A percentile compares a stretch with the other conserved stretches of the same genome.
These are phyloP conservation scores for Cybosia mesomella DNA, from an alignment of 2,888 invertebrate species.

Conservation along the genomic window DNA sequence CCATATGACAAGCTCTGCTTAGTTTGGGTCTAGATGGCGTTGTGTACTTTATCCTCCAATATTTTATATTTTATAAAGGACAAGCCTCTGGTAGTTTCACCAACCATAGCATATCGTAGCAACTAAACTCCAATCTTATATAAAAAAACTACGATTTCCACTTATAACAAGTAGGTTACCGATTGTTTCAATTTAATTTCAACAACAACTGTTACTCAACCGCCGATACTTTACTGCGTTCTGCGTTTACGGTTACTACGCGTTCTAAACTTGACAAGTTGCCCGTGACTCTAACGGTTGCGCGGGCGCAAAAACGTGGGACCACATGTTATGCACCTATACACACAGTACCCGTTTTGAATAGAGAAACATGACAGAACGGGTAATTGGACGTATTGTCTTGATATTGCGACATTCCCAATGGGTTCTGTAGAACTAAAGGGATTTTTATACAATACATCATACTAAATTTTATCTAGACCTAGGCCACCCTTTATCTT, in stretches of 20 bases:
- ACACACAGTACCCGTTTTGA: conserved; percentile 26
- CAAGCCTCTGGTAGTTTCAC: neutral
- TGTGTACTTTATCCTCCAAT: too few species aligned
- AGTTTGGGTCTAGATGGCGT: too few species aligned
- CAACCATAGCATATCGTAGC: neutral
- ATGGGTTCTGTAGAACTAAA: conserved; percentile 1
- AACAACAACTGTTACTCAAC: conserved; percentile 23
- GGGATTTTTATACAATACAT: neutral
- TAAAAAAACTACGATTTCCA: conserved; percentile 7
- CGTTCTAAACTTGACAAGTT: conserved; percentile 34
- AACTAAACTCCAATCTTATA: neutral
- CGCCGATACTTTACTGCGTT: conserved; percentile 12
- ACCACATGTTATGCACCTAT: conserved; percentile 26
- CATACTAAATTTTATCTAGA: too few species aligned
- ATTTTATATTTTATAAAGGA: too few species aligned
- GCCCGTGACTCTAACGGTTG: conserved; percentile 34
- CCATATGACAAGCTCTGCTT: too few species aligned
- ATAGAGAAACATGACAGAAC: conserved; percentile 26
- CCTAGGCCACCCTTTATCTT: too few species aligned
- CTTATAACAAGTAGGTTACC: conserved; percentile 20
- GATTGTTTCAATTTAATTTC: conserved; percentile 22
- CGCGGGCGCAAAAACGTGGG: conserved; percentile 36
- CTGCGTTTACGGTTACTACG: conserved; percentile 14
- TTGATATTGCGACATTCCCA: conserved; percentile 6
- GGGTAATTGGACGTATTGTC: conserved; percentile 23